A percentile compares a stretch with the other conserved stretches of the same genome.
These are phyloP conservation scores for Polydrusus tereticollis DNA, from an alignment of 2,888 invertebrate species.

Conservation along the genomic window DNA sequence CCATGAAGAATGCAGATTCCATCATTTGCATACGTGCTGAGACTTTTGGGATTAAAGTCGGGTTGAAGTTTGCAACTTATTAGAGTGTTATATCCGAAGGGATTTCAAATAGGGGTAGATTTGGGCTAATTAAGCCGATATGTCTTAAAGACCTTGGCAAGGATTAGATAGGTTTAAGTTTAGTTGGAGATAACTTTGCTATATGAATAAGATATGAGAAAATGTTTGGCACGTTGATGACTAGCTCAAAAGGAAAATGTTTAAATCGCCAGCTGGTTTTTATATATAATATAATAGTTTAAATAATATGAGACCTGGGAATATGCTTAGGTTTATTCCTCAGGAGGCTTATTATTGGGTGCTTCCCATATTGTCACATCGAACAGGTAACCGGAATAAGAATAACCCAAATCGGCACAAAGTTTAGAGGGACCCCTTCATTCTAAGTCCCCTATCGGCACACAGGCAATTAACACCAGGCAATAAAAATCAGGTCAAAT, in stretches of 20 bases:
- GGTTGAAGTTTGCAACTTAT: conserved; percentile 11
- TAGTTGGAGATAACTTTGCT: neutral
- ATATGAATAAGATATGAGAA: neutral
- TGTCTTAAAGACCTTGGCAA: neutral
- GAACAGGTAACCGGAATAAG: no score
- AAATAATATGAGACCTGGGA: no score
- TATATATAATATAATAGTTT: no score
- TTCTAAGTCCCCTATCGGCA: no score
- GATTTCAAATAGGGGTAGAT: neutral
- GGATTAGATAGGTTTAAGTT: neutral
- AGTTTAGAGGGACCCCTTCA: no score
- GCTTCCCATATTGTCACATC: no score
- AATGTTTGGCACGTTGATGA: neutral
- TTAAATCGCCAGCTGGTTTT: no score
- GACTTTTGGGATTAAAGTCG: conserved; percentile 31
- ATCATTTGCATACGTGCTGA: conserved; percentile 37
- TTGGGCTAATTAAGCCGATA: neutral
- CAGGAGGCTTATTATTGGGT: no score
- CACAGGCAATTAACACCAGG: no score
- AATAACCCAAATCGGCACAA: no score
- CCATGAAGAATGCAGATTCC: conserved; percentile 34
- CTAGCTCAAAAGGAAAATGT: neutral
- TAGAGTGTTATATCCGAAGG: neutral
- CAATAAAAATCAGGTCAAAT: no score
- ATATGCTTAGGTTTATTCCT: no score